Evolutionary conservation across 2,888 invertebrate genomes (phyloP).

Genomic region (Micropterix aruncella): DNA sequence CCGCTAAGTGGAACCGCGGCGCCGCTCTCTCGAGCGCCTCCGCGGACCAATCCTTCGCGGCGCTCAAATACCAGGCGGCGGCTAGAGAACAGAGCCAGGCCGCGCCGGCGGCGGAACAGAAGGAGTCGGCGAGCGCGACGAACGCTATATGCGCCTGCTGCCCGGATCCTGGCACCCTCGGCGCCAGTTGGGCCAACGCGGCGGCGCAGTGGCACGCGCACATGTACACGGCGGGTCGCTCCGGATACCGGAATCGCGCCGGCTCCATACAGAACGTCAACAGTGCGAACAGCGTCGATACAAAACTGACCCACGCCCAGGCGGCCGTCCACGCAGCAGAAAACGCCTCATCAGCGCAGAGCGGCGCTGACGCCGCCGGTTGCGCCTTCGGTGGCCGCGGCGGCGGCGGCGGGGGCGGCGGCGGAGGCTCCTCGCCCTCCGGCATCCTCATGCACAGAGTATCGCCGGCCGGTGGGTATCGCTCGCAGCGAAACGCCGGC

Average conservation of each 20-base stretch:
- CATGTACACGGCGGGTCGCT: conserved; percentile 80
- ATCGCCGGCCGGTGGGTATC: conserved; percentile 47
- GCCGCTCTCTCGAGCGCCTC: conserved; percentile 81
- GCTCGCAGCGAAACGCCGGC: conserved; percentile 20
- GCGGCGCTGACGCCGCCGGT: conserved; percentile 56
- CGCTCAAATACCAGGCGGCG: conserved; percentile 80
- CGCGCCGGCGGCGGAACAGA: conserved; percentile 63
- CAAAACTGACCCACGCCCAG: conserved; percentile 63
- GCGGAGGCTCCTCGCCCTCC: conserved; percentile 31
- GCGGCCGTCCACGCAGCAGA: conserved; percentile 63
- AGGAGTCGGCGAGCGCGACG: conserved; percentile 53
- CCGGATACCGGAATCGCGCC: conserved; percentile 82
- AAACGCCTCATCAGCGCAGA: conserved; percentile 49
- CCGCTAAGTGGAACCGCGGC: conserved; percentile 70
- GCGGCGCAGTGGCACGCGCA: conserved; percentile 77
- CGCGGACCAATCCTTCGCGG: conserved; percentile 86
- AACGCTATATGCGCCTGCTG: conserved; percentile 45
- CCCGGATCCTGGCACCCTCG: conserved; percentile 45
- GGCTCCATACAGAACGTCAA: conserved; percentile 84
- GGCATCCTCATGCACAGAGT: conserved; percentile 64
- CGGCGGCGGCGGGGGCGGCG: conserved; percentile 39
- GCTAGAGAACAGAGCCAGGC: conserved; percentile 84
- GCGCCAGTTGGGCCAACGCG: conserved; percentile 57
- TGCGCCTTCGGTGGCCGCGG: conserved; percentile 55
- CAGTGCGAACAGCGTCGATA: conserved; percentile 70